A percentile compares a stretch with the other conserved stretches of the same genome.
Conservation (phyloP, 1,140 invertebrate species). For the Matsumurasca onukii region DNA sequence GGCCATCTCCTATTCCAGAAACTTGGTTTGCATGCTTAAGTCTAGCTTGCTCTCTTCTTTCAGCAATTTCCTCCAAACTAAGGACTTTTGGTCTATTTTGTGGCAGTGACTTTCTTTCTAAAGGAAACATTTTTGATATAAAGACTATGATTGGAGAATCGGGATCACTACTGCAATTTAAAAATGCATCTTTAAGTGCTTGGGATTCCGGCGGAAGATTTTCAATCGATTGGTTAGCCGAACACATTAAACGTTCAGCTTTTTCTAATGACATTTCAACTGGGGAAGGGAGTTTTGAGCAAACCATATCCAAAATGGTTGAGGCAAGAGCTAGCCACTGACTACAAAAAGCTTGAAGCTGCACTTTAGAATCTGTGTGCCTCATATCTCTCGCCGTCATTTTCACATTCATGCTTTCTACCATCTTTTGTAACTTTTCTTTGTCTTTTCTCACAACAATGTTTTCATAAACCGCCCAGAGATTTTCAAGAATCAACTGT, state of each 20-base stretch:
- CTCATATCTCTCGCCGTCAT: slow-evolving; percentile 74
- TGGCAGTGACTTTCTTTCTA: slow-evolving; percentile 65
- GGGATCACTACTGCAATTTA: slow-evolving; percentile 64
- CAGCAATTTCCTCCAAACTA: slow-evolving; percentile 72
- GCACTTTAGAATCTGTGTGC: slow-evolving; percentile 72
- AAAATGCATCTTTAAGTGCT: slow-evolving; percentile 72
- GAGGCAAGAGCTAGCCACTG: slow-evolving; percentile 89
- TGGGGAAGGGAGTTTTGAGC: slow-evolving; percentile 78
- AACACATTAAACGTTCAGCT: slow-evolving; percentile 73
- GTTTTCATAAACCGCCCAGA: slow-evolving; percentile 91
- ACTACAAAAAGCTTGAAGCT: slow-evolving; percentile 77
- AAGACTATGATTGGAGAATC: slow-evolving; percentile 82
- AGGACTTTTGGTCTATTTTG: slow-evolving; percentile 71
- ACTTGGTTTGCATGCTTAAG: slow-evolving; percentile 58
- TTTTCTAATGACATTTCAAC: slow-evolving; percentile 74
- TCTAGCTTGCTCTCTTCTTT: slow-evolving; percentile 67
- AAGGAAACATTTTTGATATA: slow-evolving; percentile 93
- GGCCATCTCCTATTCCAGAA: not conserved
- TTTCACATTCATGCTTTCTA: slow-evolving; percentile 78
- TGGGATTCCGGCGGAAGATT: slow-evolving; percentile 69
- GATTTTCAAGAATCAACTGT: slow-evolving; percentile 91
- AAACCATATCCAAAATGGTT: slow-evolving; percentile 68
- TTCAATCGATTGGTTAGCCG: slow-evolving; percentile 65
- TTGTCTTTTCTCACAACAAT: slow-evolving; percentile 77
- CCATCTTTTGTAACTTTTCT: slow-evolving; percentile 76